phyloP scores from a whole-genome alignment of 2,888 invertebrate species.

The Xanthorhoe designata region DNA sequence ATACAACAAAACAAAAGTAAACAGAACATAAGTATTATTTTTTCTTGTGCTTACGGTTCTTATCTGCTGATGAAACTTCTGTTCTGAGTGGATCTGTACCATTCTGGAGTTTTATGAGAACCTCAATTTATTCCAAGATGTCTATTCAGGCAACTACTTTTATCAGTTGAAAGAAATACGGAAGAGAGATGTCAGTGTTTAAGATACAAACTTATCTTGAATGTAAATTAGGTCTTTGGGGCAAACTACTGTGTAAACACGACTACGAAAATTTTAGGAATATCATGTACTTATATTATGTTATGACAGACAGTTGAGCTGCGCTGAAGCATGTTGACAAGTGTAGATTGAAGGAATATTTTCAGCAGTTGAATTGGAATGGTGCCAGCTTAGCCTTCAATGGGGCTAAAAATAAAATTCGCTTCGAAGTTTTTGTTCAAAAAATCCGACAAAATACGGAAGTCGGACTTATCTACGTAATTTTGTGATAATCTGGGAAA shows the following conservation, averaged over 20 bases:
- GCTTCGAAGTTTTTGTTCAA: constrained; percentile 13
- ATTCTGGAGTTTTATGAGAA: constrained; percentile 43
- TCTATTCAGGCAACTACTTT: constrained; percentile 38
- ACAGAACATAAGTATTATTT: no score
- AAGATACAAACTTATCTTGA: constrained; percentile 22
- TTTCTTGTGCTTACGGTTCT: no score
- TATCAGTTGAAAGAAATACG: constrained; percentile 34
- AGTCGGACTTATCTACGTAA: neutral
- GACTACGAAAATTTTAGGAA: neutral
- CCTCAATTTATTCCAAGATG: constrained; percentile 51
- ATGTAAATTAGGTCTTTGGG: constrained; percentile 26
- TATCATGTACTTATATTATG: no score
- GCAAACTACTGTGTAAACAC: neutral
- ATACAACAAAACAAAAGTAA: no score
- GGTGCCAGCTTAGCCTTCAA: constrained; percentile 30
- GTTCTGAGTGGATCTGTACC: neutral
- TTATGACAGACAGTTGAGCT: neutral
- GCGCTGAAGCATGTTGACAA: constrained; percentile 1
- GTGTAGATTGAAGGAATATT: constrained; percentile 15
- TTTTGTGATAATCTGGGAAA: neutral
- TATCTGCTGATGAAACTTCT: neutral
- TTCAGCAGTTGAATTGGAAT: constrained; percentile 24
- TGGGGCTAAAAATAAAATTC: constrained; percentile 21
- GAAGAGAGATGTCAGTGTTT: constrained; percentile 34
- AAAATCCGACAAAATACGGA: constrained; percentile 7